Percentiles rank a stretch among this genome's conserved stretches.
phyloP scores from a whole-genome alignment of 2,113 vertebrate genomes.

The Plecotus auritus region DNA sequence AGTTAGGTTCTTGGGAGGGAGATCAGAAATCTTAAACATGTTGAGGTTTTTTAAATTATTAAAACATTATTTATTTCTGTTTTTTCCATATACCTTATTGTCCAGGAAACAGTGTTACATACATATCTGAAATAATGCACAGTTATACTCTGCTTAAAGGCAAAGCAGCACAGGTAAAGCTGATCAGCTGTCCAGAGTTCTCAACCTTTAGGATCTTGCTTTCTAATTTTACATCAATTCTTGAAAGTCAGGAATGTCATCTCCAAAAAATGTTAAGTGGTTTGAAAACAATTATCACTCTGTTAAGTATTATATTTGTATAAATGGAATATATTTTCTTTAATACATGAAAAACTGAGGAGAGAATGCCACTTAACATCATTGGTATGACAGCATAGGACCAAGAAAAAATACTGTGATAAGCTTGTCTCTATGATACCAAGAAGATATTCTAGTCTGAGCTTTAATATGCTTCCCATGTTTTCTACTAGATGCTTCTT shows the following conservation, averaged over 20 bases:
- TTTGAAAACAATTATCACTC: constrained; percentile 57
- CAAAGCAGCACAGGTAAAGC: neutral
- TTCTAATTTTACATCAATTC: neutral
- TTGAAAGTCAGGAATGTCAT: neutral
- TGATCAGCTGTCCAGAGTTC: neutral
- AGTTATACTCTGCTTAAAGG: neutral
- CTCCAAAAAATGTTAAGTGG: constrained; percentile 19
- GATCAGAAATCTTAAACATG: neutral
- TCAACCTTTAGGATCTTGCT: neutral
- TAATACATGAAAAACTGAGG: constrained; percentile 35
- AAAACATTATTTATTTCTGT: constrained; percentile 82
- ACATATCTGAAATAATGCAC: neutral
- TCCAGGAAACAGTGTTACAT: neutral
- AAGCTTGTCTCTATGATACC: neutral
- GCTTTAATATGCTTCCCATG: neutral
- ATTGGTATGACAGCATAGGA: neutral
- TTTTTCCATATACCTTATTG: constrained; percentile 61
- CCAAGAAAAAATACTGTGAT: constrained; percentile 28
- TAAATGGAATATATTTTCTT: constrained; percentile 30
- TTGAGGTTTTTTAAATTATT: constrained; percentile 49
- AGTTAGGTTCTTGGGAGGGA: neutral
- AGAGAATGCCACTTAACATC: constrained; percentile 20
- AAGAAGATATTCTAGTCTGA: neutral
- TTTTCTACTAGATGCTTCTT: neutral
- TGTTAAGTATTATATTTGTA: constrained; percentile 42